A percentile compares a stretch with the other conserved stretches of the same genome.
These are phyloP conservation scores for Dynastes maya DNA, from an alignment of 2,888 invertebrate species.

Conservation along the genomic window DNA sequence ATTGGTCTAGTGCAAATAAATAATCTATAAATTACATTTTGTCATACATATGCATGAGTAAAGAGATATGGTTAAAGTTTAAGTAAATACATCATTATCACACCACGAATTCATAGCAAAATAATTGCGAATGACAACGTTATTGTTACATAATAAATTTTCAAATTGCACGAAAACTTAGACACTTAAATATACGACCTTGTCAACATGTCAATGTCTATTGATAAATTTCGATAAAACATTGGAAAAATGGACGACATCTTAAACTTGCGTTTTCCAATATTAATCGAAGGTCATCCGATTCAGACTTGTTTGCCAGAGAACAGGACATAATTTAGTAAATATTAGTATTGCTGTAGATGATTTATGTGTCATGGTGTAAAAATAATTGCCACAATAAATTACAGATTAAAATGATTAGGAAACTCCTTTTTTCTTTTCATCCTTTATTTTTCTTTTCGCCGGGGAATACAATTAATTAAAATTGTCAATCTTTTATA, in stretches of 20 bases:
- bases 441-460: background rate
- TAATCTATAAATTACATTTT: background rate
- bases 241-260: constrained; percentile 14
- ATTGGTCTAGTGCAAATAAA: background rate
- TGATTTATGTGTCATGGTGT: background rate
- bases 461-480: constrained; percentile 4
- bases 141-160: constrained; percentile 34
- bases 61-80: constrained; percentile 29
- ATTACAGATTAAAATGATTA: too few species aligned
- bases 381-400: constrained; percentile 1
- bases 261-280: constrained; percentile 24
- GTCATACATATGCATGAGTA: background rate
- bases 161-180: background rate
- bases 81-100: constrained; percentile 42
- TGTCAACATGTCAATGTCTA: constrained; percentile 19
- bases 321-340: constrained; percentile 1
- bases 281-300: constrained; percentile 35
- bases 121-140: constrained; percentile 13
- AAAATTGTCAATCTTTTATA: constrained; percentile 23
- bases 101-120: constrained; percentile 27
- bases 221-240: constrained; percentile 4
- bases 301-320: constrained; percentile 14
- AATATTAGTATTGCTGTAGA: constrained; percentile 3
- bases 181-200: constrained; percentile 9
- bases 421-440: too few species aligned